Evolutionary conservation across 35 echinoderm and acorn worm species (phyloP), one percentile per base, ranked within the genome.

Genomic region (Diadema setosum): DNA sequence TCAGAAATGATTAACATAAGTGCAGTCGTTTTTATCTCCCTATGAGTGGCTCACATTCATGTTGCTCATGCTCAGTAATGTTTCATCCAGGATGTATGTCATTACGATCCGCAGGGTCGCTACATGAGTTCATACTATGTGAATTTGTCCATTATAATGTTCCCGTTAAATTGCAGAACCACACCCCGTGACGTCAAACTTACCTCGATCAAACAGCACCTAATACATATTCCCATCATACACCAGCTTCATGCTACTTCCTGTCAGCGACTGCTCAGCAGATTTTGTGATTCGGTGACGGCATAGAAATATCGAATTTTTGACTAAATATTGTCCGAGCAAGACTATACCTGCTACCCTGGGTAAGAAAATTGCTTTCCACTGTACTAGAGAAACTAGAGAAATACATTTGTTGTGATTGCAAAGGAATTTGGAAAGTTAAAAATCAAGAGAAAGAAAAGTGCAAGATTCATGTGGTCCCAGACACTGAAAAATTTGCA

Each of bases 151-250:
- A 24, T 9, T 8, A 78, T 42, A 44, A 73, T 44, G 40, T 32
- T 78, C 73, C 73, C 73, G 73, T 20, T 2, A 14, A 78, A 78
- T 41, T 8, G 40, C 36, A 44, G 73, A n/a, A 78, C 73, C 73
- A 78, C 73, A 78, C 73, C 73, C 73, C 73, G 73, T 44, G 73
- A 78, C 73, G 73, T 78, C 33, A 78, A 15, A 35, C 3, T 78
- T 78, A 78, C 40, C 73, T 21, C 36, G 25, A 78, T 41, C 40
- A n/a, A 36, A 16, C 24, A 6, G 17, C 73, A 44, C 18, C 27
- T 67, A 67, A 67, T 33, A 67, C 17, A 2, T 14, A 27, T 67
- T 67, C 63, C 63, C 63, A 67, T 5, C 17, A 67, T 67, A 16
- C 63, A 25, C 9, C 63, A 67, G 3, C 49, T 8, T 14, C 4